Conservation (phyloP, 2,113 vertebrate genomes). For the Oncorhynchus masou region DNA sequence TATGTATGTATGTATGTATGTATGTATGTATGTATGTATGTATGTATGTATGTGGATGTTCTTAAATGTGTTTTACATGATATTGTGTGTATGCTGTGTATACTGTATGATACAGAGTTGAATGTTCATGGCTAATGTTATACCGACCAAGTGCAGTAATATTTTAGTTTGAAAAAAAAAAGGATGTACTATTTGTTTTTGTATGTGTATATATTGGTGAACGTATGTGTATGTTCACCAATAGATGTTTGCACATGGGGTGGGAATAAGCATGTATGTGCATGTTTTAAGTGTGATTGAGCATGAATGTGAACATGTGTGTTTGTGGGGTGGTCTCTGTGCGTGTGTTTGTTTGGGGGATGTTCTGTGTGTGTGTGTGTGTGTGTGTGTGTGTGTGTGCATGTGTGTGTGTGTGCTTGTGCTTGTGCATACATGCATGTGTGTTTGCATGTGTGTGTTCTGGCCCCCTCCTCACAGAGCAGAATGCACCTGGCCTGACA, state of each 20-base stretch:
- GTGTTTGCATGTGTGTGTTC: conserved; percentile 7
- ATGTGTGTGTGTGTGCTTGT: conserved; percentile 8
- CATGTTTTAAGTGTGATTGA: neutral
- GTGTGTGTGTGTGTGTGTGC: neutral
- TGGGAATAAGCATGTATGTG: conserved; percentile 19
- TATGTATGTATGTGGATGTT: conserved; percentile 7
- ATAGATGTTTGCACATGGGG: conserved; percentile 1
- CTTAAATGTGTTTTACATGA: neutral
- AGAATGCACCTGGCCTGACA: conserved; percentile 76
- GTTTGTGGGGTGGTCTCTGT: conserved; percentile 3
- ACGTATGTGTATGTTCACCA: neutral
- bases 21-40: neutral
- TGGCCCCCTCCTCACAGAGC: conserved; percentile 9
- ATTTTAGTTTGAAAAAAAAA: too few species aligned
- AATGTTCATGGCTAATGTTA: too few species aligned
- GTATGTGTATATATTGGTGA: neutral
- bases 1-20: neutral
- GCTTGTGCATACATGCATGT: neutral
- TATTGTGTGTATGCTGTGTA: neutral
- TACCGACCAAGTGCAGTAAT: too few species aligned
- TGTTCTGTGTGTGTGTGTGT: conserved; percentile 14
- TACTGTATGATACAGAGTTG: neutral
- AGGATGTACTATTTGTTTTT: neutral
- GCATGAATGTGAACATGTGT: conserved; percentile 20
- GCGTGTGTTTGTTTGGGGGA: neutral